Evolutionary conservation across 2,888 invertebrate species (phyloP).

Genomic region (Piscicola geometra): DNA sequence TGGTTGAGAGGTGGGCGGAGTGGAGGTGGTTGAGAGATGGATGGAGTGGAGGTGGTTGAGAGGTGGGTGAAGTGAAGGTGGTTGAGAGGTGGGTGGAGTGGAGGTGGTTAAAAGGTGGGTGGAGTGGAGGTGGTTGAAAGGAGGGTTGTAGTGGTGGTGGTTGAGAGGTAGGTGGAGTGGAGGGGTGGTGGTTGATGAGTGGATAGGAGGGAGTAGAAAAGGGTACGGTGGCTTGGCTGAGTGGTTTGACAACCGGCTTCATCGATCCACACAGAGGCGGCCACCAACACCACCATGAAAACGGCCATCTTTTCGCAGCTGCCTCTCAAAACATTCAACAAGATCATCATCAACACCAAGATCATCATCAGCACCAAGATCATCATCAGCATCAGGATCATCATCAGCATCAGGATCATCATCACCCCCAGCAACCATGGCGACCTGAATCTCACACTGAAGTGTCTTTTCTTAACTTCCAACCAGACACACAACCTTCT

Average conservation of each 20-base stretch:
- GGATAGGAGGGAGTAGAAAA: no score
- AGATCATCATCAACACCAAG: not conserved
- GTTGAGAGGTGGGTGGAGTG: no score
- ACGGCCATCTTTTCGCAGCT: no score
- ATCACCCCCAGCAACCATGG: constrained; percentile 5
- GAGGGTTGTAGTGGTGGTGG: no score
- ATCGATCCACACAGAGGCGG: not conserved
- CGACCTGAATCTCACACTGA: not conserved
- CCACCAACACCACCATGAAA: not conserved
- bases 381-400: constrained; percentile 7
- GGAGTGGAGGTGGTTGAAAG: no score
- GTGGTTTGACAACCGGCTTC: no score
- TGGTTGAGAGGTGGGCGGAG: constrained; percentile 45
- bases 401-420: constrained; percentile 1
- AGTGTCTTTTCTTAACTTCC: not conserved
- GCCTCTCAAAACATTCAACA: constrained; percentile 13
- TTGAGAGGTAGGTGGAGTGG: no score
- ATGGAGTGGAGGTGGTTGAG: no score
- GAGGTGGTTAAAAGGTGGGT: no score
- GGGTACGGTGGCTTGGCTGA: no score
- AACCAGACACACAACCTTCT: not conserved
- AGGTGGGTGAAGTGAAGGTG: no score
- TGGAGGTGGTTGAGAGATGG: not conserved
- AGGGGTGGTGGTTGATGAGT: no score
- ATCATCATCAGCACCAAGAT: constrained; percentile 5